Conservation (phyloP, 2,888 invertebrate genomes). For the Diogma glabrata region DNA sequence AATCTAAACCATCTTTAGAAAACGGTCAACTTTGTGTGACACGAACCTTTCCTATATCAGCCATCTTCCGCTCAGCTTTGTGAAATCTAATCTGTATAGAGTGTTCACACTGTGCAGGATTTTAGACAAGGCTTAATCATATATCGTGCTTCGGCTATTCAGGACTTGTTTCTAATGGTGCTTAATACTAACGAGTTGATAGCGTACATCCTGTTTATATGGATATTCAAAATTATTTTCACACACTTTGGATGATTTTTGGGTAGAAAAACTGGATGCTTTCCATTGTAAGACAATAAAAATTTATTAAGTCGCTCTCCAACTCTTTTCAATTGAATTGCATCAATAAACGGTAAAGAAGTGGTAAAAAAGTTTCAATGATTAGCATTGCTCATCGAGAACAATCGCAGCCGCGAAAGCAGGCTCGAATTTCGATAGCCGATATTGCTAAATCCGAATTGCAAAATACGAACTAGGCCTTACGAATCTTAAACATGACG, state of each 20-base stretch:
- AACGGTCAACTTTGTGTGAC: not conserved
- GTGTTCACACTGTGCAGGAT: not conserved
- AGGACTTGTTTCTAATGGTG: not conserved
- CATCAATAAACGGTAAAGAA: not conserved
- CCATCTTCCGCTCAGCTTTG: not conserved
- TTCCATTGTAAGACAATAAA: not conserved
- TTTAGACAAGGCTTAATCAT: not conserved
- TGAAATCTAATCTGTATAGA: no score
- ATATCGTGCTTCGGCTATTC: not conserved
- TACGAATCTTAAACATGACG: no score
- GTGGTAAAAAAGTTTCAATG: not conserved
- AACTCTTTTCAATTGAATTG: not conserved
- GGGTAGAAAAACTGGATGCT: not conserved
- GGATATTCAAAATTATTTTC: no score
- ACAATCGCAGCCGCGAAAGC: no score
- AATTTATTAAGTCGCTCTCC: not conserved
- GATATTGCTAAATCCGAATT: no score
- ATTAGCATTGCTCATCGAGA: not conserved
- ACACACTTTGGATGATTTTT: not conserved
- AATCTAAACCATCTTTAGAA: not conserved
- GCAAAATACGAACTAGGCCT: no score
- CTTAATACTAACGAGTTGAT: not conserved
- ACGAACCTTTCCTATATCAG: not conserved
- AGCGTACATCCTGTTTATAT: not conserved
- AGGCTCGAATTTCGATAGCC: no score